Evolutionary conservation across 2,797 vertebrate genomes (phyloP), one percentile per base, ranked within the genome.

Genomic region (Mus caroli): DNA sequence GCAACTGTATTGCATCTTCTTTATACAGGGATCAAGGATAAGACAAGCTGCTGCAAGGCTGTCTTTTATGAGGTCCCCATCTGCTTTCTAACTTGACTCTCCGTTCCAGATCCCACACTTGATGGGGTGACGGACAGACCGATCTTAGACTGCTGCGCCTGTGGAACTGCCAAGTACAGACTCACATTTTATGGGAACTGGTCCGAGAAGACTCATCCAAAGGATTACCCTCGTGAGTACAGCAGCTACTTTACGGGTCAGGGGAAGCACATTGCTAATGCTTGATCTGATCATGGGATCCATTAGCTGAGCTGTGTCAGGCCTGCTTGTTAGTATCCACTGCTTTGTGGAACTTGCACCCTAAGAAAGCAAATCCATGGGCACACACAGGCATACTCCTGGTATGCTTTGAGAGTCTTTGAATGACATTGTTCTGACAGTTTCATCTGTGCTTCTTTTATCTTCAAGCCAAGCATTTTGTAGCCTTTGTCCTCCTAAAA

Each of bases 151-250:
- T 99, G 99, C 91, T 99, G 99, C 12, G 99, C 99, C 83, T 99
- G 99, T 96, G 99, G 99, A 90, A 99, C 99, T 8, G 99, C 99
- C 97, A 99, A 99, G 97, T 99, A 99, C 98, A 99, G 99, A 92
- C 98, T 99, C 96, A 99, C 99, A 1, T 99, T 99, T 98, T 99
- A 99, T 43, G 99, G 99, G 43, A 99, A 99, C 96, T 99, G 99
- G 99, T 99, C 99, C 0, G 99, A 99, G 98, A 99, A 99, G 97
- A 98, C 99, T 0, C 99, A 99, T 96, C 99, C 99, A 26, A 99
- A 99, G 98, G 99, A 99, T 97, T 99, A 99, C 88, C 99, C 99
- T 95, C 98, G 99, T 99, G 97, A 99, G 99, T 99, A 96, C 22
- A 80, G 97, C 67, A 7, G 26, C 79, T 80, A 12, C 84, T 85